Conservation (phyloP, 1,140 invertebrate genomes). For the Cyrtorhinus lividipennis region DNA sequence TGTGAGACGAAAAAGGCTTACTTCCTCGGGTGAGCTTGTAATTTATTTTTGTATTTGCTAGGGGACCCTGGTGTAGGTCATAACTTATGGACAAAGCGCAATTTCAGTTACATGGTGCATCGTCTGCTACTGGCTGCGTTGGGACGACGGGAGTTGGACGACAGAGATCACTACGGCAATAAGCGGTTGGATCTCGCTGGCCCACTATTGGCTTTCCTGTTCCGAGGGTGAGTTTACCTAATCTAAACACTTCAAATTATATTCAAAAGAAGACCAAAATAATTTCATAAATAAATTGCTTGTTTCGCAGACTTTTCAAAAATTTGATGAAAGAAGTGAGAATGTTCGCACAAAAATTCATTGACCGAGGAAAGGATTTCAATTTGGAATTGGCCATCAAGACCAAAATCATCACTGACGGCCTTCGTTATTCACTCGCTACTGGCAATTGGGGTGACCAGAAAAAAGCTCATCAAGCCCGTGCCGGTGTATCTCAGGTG, state of each 20-base stretch:
- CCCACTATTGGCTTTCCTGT: slow-evolving; percentile 87
- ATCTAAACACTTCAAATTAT: background rate
- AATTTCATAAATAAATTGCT: background rate
- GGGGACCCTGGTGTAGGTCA: too few species aligned
- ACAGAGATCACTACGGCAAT: slow-evolving; percentile 99
- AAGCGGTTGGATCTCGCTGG: slow-evolving; percentile 95
- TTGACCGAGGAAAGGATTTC: slow-evolving; percentile 96
- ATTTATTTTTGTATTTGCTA: too few species aligned
- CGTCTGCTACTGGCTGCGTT: slow-evolving; percentile 81
- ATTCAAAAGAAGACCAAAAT: too few species aligned
- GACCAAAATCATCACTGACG: slow-evolving; percentile 95
- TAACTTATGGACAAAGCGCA: too few species aligned
- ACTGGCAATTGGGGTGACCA: slow-evolving; percentile 99
- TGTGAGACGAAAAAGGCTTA: slow-evolving; percentile 99
- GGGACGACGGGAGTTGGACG: slow-evolving; percentile 90
- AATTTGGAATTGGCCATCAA: slow-evolving; percentile 95
- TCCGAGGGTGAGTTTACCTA: slow-evolving; percentile 51
- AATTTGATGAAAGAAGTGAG: slow-evolving; percentile 91
- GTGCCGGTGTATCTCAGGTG: slow-evolving; percentile 79
- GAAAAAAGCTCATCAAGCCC: slow-evolving; percentile 96
- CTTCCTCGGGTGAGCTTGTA: slow-evolving; percentile 57
- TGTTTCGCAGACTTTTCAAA: slow-evolving; percentile 53
- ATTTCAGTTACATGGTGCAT: slow-evolving; percentile 89
- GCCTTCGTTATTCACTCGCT: slow-evolving; percentile 91
- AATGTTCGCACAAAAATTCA: slow-evolving; percentile 97